phyloP scores from a whole-genome alignment of 2,888 invertebrate genomes.

The Trissolcus brochymenae region DNA sequence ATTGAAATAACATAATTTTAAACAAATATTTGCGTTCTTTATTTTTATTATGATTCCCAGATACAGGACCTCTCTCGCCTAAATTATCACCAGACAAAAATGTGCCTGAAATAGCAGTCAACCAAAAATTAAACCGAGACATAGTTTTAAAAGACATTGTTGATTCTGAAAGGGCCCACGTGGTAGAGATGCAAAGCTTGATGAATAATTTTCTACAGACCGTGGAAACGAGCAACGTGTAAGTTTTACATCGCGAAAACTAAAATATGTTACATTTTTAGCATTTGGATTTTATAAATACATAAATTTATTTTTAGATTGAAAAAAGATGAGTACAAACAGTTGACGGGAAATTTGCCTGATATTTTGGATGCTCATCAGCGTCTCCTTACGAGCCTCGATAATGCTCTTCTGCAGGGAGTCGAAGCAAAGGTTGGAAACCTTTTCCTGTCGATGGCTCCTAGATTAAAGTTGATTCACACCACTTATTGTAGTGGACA shows the following conservation, averaged over 20 bases:
- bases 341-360: slow-evolving; percentile 91
- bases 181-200: slow-evolving; percentile 91
- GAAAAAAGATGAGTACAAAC: slow-evolving; percentile 89
- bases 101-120: slow-evolving; percentile 71
- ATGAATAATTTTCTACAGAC: slow-evolving; percentile 91
- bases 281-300: not conserved
- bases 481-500: slow-evolving; percentile 94
- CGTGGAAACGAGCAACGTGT: slow-evolving; percentile 92
- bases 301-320: slow-evolving; percentile 79
- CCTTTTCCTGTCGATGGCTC: slow-evolving; percentile 90
- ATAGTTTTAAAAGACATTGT: slow-evolving; percentile 93
- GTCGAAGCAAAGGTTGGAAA: slow-evolving; percentile 92
- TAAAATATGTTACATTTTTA: not conserved
- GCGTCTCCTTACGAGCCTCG: slow-evolving; percentile 86
- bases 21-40: not conserved
- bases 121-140: slow-evolving; percentile 86
- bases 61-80: slow-evolving; percentile 75
- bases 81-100: slow-evolving; percentile 84
- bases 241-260: slow-evolving; percentile 74
- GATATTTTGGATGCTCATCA: slow-evolving; percentile 92
- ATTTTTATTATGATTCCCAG: slow-evolving; percentile 24
- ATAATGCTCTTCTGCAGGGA: slow-evolving; percentile 85
- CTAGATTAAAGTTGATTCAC: slow-evolving; percentile 89
- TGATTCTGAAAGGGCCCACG: slow-evolving; percentile 94
- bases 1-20: not conserved